phyloP scores from a whole-genome alignment of 2,888 invertebrate species.

The Melanophora roralis region DNA sequence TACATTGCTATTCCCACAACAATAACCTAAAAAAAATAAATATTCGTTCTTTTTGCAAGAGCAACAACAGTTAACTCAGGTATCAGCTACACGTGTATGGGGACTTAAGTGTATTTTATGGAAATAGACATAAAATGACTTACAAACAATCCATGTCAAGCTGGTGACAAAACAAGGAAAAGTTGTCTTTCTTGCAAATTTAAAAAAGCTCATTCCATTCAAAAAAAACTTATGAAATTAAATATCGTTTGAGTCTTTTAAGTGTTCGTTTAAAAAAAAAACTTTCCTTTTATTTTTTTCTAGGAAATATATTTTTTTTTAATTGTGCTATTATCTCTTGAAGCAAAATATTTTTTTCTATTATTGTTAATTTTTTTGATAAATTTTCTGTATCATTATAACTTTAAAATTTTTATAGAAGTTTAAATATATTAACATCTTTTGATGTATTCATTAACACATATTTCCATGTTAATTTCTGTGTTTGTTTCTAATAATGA shows the following conservation, averaged over 20 bases:
- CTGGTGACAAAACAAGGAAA: neutral
- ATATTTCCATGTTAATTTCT: neutral
- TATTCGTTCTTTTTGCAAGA: slow-evolving; percentile 12
- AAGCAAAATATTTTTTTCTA: too few relatives aligned
- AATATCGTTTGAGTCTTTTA: neutral
- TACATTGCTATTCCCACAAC: slow-evolving; percentile 31
- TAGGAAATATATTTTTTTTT: neutral
- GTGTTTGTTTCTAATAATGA: neutral
- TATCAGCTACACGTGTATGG: neutral
- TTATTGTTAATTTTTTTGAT: neutral
- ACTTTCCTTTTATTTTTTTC: neutral
- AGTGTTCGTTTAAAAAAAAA: neutral
- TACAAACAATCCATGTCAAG: neutral
- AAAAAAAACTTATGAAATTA: neutral
- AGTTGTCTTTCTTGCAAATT: neutral
- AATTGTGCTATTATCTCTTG: neutral
- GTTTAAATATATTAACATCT: neutral
- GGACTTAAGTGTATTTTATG: neutral
- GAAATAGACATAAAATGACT: neutral
- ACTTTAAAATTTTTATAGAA: neutral
- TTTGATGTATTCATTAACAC: neutral
- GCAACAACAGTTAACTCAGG: slow-evolving; percentile 19
- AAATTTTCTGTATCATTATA: neutral
- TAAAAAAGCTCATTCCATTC: too few relatives aligned
- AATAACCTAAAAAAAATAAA: slow-evolving; percentile 30